Evolutionary conservation across 2,888 invertebrate genomes (phyloP).

Genomic region (Sminthurides aquaticus): DNA sequence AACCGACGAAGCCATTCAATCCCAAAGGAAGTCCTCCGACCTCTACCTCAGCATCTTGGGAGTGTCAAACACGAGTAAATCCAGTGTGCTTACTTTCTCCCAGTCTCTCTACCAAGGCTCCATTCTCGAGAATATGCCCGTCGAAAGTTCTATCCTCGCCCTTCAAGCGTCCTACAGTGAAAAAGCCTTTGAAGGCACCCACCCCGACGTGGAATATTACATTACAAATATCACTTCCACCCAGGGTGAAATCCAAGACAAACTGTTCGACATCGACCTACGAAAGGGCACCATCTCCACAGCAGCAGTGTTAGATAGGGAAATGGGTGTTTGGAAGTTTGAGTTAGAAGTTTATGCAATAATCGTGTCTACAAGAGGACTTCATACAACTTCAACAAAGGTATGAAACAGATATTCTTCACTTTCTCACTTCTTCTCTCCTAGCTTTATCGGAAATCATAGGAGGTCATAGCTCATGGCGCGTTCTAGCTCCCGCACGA

Average conservation of each 20-base stretch:
- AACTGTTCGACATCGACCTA: constrained; percentile 83
- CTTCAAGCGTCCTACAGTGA: constrained; percentile 61
- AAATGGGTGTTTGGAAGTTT: constrained; percentile 72
- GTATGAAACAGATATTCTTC: too few relatives aligned
- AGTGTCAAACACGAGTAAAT: constrained; percentile 52
- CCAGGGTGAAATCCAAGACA: constrained; percentile 68
- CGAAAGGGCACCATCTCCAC: constrained; percentile 81
- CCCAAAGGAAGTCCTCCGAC: constrained; percentile 78
- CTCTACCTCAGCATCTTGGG: constrained; percentile 73
- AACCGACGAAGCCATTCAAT: constrained; percentile 84
- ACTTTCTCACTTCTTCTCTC: too few relatives aligned
- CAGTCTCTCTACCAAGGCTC: constrained; percentile 61
- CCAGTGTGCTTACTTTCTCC: constrained; percentile 51
- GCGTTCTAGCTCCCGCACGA: too few relatives aligned
- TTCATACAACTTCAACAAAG: constrained; percentile 74
- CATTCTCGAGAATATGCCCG: constrained; percentile 81
- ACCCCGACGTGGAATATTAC: constrained; percentile 72
- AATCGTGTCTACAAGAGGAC: constrained; percentile 59
- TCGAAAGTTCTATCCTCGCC: constrained; percentile 75
- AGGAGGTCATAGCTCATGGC: too few relatives aligned
- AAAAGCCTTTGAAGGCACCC: constrained; percentile 44
- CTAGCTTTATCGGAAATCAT: too few relatives aligned
- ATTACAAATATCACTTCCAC: constrained; percentile 59
- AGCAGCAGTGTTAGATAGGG: constrained; percentile 72
- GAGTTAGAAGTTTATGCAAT: constrained; percentile 80